Percentiles rank a stretch among this genome's conserved stretches.
These are phyloP conservation scores for Champsocephalus esox DNA, from an alignment of 2,797 vertebrate genomes.

Conservation along the genomic window DNA sequence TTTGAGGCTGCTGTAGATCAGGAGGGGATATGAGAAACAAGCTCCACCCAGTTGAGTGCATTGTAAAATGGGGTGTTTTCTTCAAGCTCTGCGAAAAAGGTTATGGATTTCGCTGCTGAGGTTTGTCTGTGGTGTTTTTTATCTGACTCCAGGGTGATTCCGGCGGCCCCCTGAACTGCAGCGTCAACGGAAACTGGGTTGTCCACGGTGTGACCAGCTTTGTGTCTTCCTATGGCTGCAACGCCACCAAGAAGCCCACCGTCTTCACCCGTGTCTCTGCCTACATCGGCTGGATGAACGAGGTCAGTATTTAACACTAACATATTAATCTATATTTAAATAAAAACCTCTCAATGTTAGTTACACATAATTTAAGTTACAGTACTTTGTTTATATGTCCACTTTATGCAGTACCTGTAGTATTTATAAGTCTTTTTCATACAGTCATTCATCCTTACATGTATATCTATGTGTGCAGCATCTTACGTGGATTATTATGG, in stretches of 20 bases:
- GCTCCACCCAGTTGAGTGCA: background rate
- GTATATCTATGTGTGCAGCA: background rate
- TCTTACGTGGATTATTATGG: background rate
- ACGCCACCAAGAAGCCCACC: constrained; percentile 85
- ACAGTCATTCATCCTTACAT: background rate
- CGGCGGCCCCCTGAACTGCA: constrained; percentile 91
- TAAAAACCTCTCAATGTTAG: background rate
- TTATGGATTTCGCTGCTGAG: background rate
- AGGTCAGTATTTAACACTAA: constrained; percentile 79
- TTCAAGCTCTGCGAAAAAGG: background rate
- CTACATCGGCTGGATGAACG: constrained; percentile 89
- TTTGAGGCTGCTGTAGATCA: constrained; percentile 26
- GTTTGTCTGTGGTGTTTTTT: constrained; percentile 1
- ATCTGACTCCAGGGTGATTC: constrained; percentile 88
- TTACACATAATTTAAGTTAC: background rate
- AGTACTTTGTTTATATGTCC: background rate
- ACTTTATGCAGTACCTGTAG: background rate
- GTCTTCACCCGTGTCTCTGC: constrained; percentile 90
- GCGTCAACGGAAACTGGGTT: constrained; percentile 82
- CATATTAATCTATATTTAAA: background rate
- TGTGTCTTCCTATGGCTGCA: constrained; percentile 89
- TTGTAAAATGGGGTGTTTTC: background rate
- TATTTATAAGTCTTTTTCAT: background rate
- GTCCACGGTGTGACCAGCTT: constrained; percentile 94
- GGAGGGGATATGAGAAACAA: constrained; percentile 1